Percentiles rank a stretch among this genome's conserved stretches.
phyloP scores from a whole-genome alignment of 2,888 invertebrate species.

The Sinohyriopsis cumingii region DNA sequence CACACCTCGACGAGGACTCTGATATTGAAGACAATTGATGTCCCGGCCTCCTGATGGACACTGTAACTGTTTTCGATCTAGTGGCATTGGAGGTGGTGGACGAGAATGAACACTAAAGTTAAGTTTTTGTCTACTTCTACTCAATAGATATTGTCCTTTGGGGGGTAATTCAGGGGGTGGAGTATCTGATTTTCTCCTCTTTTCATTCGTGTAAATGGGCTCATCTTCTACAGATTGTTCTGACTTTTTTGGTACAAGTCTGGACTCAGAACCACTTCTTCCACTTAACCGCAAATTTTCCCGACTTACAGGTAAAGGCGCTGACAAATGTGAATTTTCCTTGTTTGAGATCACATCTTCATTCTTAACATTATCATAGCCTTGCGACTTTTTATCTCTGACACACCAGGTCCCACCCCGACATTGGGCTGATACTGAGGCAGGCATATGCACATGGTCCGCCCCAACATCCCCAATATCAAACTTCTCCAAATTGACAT shows the following conservation, averaged over 20 bases:
- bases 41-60: constrained; percentile 5
- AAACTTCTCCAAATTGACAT: constrained; percentile 61
- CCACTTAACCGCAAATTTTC: constrained; percentile 27
- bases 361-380: constrained; percentile 33
- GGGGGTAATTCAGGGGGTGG: constrained; percentile 62
- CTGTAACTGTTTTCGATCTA: constrained; percentile 14
- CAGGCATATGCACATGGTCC: constrained; percentile 50
- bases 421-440: constrained; percentile 32
- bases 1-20: constrained; percentile 10
- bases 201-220: constrained; percentile 58
- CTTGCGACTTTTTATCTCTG: constrained; percentile 26
- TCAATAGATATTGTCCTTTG: constrained; percentile 57
- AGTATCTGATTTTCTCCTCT: constrained; percentile 28
- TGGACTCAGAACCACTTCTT: constrained; percentile 29
- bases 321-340: constrained; percentile 29
- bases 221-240: constrained; percentile 27
- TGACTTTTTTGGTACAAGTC: no score
- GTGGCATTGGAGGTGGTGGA: constrained; percentile 33
- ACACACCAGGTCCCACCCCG: constrained; percentile 14
- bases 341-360: constrained; percentile 19
- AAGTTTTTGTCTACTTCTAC: constrained; percentile 32
- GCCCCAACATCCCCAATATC: constrained; percentile 50
- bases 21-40: constrained; percentile 18
- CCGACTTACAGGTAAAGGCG: constrained; percentile 30
- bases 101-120: constrained; percentile 17